Conservation (phyloP, 2,888 invertebrate species). For the Erebia aethiops region DNA sequence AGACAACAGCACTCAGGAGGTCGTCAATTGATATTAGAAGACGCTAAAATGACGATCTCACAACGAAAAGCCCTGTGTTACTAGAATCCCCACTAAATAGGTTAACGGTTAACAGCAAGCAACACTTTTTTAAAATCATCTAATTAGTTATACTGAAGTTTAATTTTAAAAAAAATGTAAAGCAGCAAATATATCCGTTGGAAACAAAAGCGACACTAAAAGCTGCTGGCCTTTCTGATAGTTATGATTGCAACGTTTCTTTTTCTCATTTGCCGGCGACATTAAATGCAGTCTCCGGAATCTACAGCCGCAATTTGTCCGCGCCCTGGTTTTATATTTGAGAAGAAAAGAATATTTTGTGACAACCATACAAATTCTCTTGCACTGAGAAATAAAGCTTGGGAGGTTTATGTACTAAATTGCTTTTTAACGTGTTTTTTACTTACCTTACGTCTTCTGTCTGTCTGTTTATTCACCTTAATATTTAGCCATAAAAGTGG, state of each 20-base stretch:
- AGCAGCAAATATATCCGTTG: too few relatives aligned
- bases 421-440: conserved; percentile 31
- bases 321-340: conserved; percentile 36
- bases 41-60: too few relatives aligned
- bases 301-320: conserved; percentile 34
- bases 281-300: conserved; percentile 37
- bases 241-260: conserved; percentile 36
- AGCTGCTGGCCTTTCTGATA: conserved; percentile 35
- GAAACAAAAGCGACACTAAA: conserved; percentile 30
- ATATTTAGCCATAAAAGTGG: too few relatives aligned
- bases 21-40: too few relatives aligned
- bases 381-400: conserved; percentile 34
- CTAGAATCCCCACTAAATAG: too few relatives aligned
- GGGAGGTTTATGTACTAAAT: conserved; percentile 26
- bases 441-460: neutral
- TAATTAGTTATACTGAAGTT: too few relatives aligned
- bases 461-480: neutral
- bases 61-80: too few relatives aligned
- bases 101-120: too few relatives aligned
- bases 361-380: conserved; percentile 37
- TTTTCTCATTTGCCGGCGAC: conserved; percentile 41
- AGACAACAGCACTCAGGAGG: too few relatives aligned
- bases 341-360: conserved; percentile 37
- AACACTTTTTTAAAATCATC: too few relatives aligned
- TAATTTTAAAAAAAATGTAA: too few relatives aligned